Evolutionary conservation across 2,113 vertebrate genomes (phyloP), one percentile per base, ranked within the genome.

Genomic region (Pseudopipra pipra): DNA sequence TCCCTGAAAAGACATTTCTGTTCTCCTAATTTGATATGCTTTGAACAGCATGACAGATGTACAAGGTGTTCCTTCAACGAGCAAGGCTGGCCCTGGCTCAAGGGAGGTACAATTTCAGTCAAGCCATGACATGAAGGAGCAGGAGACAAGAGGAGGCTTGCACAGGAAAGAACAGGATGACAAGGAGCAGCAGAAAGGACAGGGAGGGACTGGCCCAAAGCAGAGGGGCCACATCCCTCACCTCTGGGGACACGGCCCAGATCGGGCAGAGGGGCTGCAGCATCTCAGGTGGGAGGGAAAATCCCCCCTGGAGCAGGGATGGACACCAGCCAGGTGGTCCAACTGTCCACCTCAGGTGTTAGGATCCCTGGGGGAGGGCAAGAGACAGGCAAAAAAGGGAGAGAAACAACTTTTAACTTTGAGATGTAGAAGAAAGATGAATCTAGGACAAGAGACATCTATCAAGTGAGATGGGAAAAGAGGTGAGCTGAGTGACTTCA

Each of bases 41-140:
- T 68, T 75, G 73, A 74, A 66, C n/a, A 27, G 33, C 54, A 15
- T 47, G 78, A 88, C 14, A 59, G 90, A 80, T 2, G 3, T 23
- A 83, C 75, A 83, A 74, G 85, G 87, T 91, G 91, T 90, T 96
- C 90, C 91, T 56, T 81, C 52, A 92, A 43, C 66, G 30, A 61
- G 80, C 83, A 89, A 68, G 80, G 90, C 73, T 61, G 67, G 75
- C 59, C 90, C 85, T 93, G 93, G 80, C 72, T 91, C 83, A 61
- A 41, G 73, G 85, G 61, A 94, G 68, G 79, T 25, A 49, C 61
- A 58, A 58, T 13, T 62, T 14, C n/a, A 63, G 41, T 8, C 4
- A 0, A 90, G 96, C 92, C 6, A 0, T 13, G 75, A 66, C 94
- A 78, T 0, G 88, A 82, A 56, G 65, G 49, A 49, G 56, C 56